Conservation (phyloP, 2,888 invertebrate species). For the Margaritifera margaritifera region DNA sequence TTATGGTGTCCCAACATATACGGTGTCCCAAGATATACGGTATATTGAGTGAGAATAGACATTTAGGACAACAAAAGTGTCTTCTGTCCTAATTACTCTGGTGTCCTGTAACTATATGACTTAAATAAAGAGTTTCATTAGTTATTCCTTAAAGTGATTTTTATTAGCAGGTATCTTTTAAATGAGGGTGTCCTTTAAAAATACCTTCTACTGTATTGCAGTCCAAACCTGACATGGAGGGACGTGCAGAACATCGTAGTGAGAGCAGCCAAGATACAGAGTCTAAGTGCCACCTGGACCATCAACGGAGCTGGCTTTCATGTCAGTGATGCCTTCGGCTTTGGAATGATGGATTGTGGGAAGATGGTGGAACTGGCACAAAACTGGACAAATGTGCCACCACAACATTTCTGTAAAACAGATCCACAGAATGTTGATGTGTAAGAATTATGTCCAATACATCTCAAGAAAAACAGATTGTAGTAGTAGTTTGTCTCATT, state of each 20-base stretch:
- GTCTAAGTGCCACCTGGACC: constrained; percentile 75
- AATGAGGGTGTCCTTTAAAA: background rate
- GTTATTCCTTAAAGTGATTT: too few relatives aligned
- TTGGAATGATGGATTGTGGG: constrained; percentile 70
- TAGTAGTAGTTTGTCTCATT: background rate
- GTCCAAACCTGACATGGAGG: constrained; percentile 68
- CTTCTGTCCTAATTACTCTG: too few relatives aligned
- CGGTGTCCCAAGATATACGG: too few relatives aligned
- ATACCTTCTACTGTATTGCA: constrained; percentile 32
- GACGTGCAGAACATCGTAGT: constrained; percentile 72
- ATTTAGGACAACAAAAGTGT: too few relatives aligned
- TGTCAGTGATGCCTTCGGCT: constrained; percentile 68
- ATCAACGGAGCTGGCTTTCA: constrained; percentile 70
- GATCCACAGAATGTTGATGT: constrained; percentile 23
- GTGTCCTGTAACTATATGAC: too few relatives aligned
- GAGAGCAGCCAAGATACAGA: constrained; percentile 61
- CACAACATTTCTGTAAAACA: constrained; percentile 67
- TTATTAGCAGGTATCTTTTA: too few relatives aligned
- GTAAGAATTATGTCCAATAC: constrained; percentile 24
- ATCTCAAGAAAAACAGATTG: background rate
- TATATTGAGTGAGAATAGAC: too few relatives aligned
- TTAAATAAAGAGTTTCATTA: too few relatives aligned
- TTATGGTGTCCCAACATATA: too few relatives aligned
- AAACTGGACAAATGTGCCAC: constrained; percentile 66
- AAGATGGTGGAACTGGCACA: constrained; percentile 69